Evolutionary conservation across 2,888 invertebrate species (phyloP).

Genomic region (Scaptomyza flava): DNA sequence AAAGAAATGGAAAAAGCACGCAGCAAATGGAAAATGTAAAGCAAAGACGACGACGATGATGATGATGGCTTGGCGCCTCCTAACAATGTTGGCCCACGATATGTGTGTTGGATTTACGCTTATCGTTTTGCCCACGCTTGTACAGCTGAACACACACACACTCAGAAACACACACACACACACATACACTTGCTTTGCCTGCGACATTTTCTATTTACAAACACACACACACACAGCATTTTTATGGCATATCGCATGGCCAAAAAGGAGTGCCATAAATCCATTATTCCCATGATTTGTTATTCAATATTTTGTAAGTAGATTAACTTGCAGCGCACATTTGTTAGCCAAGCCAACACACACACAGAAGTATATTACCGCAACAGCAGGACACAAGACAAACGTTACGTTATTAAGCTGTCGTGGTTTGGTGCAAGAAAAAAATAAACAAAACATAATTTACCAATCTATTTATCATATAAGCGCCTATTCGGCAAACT

Average conservation of each 20-base stretch:
- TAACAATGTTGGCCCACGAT: constrained; percentile 72
- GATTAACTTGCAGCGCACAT: constrained; percentile 81
- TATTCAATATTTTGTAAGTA: constrained; percentile 83
- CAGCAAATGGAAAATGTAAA: constrained; percentile 49
- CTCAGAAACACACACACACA: neutral
- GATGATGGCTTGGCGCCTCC: constrained; percentile 22
- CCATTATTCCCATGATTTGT: constrained; percentile 82
- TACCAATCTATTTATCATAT: constrained; percentile 80
- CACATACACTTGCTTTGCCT: constrained; percentile 6
- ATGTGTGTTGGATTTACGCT: constrained; percentile 73
- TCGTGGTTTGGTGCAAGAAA: constrained; percentile 19
- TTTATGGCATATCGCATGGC: constrained; percentile 74
- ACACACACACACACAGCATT: constrained; percentile 48
- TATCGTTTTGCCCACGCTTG: constrained; percentile 49
- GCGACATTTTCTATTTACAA: constrained; percentile 72
- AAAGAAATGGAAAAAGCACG: constrained; percentile 52
- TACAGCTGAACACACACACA: constrained; percentile 32
- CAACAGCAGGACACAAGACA: constrained; percentile 43
- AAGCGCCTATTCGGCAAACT: constrained; percentile 64
- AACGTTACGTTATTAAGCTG: constrained; percentile 63
- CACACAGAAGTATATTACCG: constrained; percentile 61
- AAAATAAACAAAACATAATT: constrained; percentile 66
- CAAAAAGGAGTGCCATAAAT: constrained; percentile 78
- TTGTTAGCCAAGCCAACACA: constrained; percentile 55
- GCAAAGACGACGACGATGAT: constrained; percentile 42